Evolutionary conservation across 2,888 invertebrate species (phyloP).

Genomic region (Hydroisotoma schaefferi): DNA sequence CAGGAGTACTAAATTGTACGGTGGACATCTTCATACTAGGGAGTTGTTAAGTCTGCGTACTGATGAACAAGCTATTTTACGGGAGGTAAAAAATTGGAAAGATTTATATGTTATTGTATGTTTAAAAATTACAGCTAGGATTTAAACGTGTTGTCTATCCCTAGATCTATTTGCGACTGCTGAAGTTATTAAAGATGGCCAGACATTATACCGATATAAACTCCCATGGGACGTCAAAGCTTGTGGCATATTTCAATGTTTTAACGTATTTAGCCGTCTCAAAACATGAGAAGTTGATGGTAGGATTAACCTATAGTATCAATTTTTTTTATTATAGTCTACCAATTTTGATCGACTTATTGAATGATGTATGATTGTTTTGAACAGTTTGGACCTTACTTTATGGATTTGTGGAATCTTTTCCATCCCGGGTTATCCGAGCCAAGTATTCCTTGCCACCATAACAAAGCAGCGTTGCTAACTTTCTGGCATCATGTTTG

Average conservation of each 20-base stretch:
- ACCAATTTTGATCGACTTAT: not conserved
- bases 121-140: not conserved
- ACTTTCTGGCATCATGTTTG: conserved; percentile 93
- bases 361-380: conserved; percentile 1
- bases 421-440: conserved; percentile 93
- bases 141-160: not conserved
- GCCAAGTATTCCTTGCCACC: conserved; percentile 90
- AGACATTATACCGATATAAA: conserved; percentile 81
- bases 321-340: not conserved
- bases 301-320: conserved; percentile 53
- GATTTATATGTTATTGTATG: not conserved
- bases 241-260: conserved; percentile 88
- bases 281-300: conserved; percentile 88
- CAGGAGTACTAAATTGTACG: conserved; percentile 55
- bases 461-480: conserved; percentile 88
- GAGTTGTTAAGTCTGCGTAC: conserved; percentile 53
- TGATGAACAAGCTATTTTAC: conserved; percentile 62
- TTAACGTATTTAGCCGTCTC: conserved; percentile 88
- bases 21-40: conserved; percentile 31
- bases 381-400: conserved; percentile 82
- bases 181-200: conserved; percentile 68
- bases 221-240: conserved; percentile 83
- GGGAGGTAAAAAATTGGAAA: conserved; percentile 57
- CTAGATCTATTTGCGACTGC: conserved; percentile 46
- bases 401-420: conserved; percentile 86